Evolutionary conservation across 2,888 invertebrate species (phyloP).

Genomic region (Xestia rhomboidea): DNA sequence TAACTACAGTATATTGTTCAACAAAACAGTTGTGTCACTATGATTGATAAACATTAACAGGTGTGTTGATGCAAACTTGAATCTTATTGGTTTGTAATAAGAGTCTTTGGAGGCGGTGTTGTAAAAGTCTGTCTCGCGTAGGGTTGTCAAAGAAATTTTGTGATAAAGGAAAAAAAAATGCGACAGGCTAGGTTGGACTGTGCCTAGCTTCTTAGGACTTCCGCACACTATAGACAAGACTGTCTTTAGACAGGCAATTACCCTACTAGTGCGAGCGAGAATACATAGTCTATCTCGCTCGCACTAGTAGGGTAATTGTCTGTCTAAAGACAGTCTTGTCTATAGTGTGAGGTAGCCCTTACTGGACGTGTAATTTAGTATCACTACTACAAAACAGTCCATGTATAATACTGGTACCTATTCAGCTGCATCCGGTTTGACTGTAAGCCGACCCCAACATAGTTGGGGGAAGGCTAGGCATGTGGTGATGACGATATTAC

Average conservation of each 20-base stretch:
- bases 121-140: slow-evolving; percentile 16
- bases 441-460: background rate
- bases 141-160: slow-evolving; percentile 37
- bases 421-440: background rate
- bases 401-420: background rate
- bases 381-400: background rate
- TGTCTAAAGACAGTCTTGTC: no score
- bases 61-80: slow-evolving; percentile 38
- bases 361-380: background rate
- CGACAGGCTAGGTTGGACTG: background rate
- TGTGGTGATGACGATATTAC: background rate
- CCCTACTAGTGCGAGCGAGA: no score
- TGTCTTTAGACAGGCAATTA: no score
- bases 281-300: no score
- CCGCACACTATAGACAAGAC: no score
- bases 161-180: background rate
- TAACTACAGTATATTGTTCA: slow-evolving; percentile 64
- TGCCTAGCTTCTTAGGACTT: background rate
- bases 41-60: slow-evolving; percentile 57
- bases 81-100: slow-evolving; percentile 39
- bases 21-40: slow-evolving; percentile 69
- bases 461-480: background rate
- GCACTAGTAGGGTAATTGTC: no score
- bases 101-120: slow-evolving; percentile 9
- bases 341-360: no score